A percentile compares a stretch with the other conserved stretches of the same genome.
These are phyloP conservation scores for Austrolebias charrua DNA, from an alignment of 2,797 vertebrate species.

Conservation along the genomic window DNA sequence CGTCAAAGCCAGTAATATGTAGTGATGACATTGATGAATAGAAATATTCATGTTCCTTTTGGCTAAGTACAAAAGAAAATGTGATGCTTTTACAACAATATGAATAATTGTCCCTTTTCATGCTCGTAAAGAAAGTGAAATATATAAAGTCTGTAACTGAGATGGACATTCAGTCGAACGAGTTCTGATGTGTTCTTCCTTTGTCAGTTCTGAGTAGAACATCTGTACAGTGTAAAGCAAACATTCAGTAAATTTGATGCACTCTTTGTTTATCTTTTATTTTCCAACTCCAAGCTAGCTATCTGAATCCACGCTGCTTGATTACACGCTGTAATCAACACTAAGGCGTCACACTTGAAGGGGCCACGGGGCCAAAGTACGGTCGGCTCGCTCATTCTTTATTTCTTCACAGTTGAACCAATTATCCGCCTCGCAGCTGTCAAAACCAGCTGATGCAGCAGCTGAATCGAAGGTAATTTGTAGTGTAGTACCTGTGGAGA, in stretches of 20 bases:
- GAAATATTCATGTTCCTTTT: too few relatives aligned
- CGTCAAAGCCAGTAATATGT: too few relatives aligned
- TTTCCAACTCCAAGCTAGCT: not conserved
- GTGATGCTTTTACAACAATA: too few relatives aligned
- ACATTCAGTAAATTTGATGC: not conserved
- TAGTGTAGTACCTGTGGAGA: conserved; percentile 67
- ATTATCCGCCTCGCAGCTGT: conserved; percentile 65
- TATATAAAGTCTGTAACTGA: not conserved
- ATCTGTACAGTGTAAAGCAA: not conserved
- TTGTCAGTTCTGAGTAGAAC: not conserved
- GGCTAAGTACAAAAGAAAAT: too few relatives aligned
- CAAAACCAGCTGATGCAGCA: conserved; percentile 72
- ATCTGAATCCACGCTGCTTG: conserved; percentile 1
- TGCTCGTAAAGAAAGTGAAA: not conserved
- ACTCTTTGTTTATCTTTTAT: not conserved
- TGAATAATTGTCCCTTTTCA: too few relatives aligned
- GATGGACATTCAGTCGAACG: not conserved
- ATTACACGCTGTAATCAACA: conserved; percentile 46
- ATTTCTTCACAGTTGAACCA: conserved; percentile 68
- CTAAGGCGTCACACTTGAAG: conserved; percentile 23
- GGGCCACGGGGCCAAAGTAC: conserved; percentile 34
- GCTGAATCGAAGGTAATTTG: conserved; percentile 70
- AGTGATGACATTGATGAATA: too few relatives aligned
- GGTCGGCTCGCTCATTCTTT: conserved; percentile 50
- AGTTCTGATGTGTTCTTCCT: not conserved